Evolutionary conservation across 2,797 vertebrate genomes (phyloP).

Genomic region (Pseudochirops cupreus): DNA sequence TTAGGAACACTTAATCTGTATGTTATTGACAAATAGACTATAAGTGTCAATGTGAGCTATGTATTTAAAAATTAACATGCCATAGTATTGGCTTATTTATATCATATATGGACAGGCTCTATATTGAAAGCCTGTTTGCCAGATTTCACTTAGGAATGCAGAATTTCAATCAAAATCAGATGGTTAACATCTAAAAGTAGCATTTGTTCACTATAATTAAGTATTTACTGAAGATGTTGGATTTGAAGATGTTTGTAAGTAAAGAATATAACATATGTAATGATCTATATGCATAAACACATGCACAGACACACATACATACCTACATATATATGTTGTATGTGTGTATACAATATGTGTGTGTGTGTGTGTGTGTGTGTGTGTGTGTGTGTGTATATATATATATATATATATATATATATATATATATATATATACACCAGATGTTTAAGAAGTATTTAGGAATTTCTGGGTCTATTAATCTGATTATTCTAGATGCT

Average conservation of each 20-base stretch:
- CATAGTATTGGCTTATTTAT: not conserved
- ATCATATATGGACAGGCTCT: constrained; percentile 1
- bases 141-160: not conserved
- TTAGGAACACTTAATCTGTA: constrained; percentile 41
- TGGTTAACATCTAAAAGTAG: not conserved
- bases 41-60: not conserved
- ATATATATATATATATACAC: not conserved
- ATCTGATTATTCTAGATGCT: not conserved
- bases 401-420: no score
- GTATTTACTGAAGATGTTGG: not conserved
- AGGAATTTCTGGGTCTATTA: not conserved
- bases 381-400: not conserved
- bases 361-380: no score
- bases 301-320: not conserved
- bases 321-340: not conserved
- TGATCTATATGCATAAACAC: not conserved
- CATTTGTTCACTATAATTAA: not conserved
- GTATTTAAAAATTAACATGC: constrained; percentile 41
- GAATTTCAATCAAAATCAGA: not conserved
- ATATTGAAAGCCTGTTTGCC: constrained; percentile 1
- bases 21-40: constrained; percentile 33
- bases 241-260: not conserved
- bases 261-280: not conserved
- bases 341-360: not conserved
- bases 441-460: not conserved